These are phyloP conservation scores for Neuroterus valhalla DNA, from an alignment of 1,140 invertebrate species.

Conservation along the genomic window DNA sequence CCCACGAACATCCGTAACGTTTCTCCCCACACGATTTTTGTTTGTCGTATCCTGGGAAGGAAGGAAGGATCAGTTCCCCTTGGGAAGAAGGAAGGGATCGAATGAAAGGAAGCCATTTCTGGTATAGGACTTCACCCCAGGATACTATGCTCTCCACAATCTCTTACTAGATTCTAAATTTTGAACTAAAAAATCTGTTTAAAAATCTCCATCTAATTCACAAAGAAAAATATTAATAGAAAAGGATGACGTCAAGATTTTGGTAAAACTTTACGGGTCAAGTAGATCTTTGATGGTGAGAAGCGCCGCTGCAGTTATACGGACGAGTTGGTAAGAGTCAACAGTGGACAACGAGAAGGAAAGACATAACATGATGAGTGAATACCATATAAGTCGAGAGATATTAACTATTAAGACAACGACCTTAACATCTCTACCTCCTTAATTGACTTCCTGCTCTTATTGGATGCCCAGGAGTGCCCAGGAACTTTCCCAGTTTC, in stretches of 20 bases:
- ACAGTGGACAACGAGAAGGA: slow-evolving; percentile 5
- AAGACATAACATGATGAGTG: neutral
- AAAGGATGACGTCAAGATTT: neutral
- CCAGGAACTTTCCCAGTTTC: slow-evolving; percentile 58
- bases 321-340: neutral
- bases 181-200: neutral
- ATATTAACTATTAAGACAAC: slow-evolving; percentile 47
- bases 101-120: slow-evolving; percentile 39
- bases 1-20: slow-evolving; percentile 44
- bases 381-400: neutral
- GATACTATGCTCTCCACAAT: slow-evolving; percentile 5
- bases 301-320: neutral
- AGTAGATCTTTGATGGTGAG: neutral
- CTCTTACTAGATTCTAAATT: too few species aligned
- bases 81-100: slow-evolving; percentile 39
- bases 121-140: slow-evolving; percentile 14
- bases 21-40: slow-evolving; percentile 44
- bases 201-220: neutral
- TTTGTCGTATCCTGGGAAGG: slow-evolving; percentile 44
- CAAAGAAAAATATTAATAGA: neutral
- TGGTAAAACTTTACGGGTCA: neutral
- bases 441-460: slow-evolving; percentile 44
- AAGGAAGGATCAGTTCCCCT: slow-evolving; percentile 39
- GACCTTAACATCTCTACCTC: slow-evolving; percentile 43
- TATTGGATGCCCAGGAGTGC: slow-evolving; percentile 43